Percentiles rank a stretch among this genome's conserved stretches.
phyloP scores from a whole-genome alignment of 2,888 invertebrate species.

The Pachydiplax longipennis region DNA sequence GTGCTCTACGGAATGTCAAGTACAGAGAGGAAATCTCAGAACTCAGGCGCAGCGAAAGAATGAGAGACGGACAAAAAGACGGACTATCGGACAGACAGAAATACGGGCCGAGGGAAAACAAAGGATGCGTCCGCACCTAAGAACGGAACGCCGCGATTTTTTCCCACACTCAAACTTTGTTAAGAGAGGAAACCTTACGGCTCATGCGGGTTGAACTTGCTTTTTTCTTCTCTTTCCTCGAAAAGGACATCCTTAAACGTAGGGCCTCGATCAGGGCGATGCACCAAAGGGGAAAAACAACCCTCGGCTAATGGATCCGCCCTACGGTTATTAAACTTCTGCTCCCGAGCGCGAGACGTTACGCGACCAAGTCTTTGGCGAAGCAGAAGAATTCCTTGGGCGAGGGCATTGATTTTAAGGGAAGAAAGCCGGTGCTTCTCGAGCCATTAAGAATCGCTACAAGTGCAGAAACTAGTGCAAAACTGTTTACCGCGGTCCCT shows the following conservation, averaged over 20 bases:
- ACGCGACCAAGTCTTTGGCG: not conserved
- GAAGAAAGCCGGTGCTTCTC: not conserved
- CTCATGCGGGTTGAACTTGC: not conserved
- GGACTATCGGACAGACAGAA: too few species aligned
- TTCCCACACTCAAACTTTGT: slow-evolving; percentile 11
- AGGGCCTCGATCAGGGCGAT: not conserved
- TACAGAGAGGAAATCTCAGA: too few species aligned
- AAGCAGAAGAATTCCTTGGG: not conserved
- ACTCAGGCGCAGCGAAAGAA: too few species aligned
- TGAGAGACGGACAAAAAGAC: too few species aligned
- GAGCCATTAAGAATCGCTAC: slow-evolving; percentile 15
- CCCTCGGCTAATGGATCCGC: not conserved
- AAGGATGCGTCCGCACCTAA: not conserved
- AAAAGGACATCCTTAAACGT: not conserved
- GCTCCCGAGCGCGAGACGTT: not conserved
- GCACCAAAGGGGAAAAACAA: not conserved
- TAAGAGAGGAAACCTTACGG: not conserved
- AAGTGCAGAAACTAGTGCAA: slow-evolving; percentile 10
- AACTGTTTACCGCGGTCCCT: slow-evolving; percentile 13
- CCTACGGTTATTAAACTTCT: not conserved
- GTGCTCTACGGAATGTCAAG: too few species aligned
- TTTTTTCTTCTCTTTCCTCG: not conserved
- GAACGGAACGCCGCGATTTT: not conserved
- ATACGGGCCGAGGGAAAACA: too few species aligned
- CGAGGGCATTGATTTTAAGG: not conserved